Conservation (phyloP, 2,797 vertebrate genomes). For the Acipenser oxyrinchus region DNA sequence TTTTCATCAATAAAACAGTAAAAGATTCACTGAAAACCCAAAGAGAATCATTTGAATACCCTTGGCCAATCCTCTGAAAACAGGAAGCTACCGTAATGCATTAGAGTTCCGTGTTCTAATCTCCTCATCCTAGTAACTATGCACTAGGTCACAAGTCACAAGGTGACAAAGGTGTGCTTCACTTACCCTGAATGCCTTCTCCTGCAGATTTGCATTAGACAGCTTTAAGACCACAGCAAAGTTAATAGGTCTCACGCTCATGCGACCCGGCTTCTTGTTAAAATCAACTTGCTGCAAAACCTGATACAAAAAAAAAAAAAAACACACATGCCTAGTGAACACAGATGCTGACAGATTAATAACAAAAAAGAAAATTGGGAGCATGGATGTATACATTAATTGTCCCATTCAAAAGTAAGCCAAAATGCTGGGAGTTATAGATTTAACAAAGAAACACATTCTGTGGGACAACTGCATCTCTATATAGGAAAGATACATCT, state of each 20-base stretch:
- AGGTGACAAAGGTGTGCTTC: not conserved
- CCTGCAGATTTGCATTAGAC: constrained; percentile 79
- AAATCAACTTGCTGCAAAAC: constrained; percentile 91
- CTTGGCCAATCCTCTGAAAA: constrained; percentile 18
- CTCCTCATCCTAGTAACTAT: constrained; percentile 46
- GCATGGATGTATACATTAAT: too few relatives aligned
- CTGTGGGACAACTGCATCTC: too few relatives aligned
- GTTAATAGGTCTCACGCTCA: constrained; percentile 90
- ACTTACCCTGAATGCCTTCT: constrained; percentile 86
- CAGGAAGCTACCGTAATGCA: constrained; percentile 51
- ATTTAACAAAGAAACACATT: too few relatives aligned
- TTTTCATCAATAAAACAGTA: too few relatives aligned
- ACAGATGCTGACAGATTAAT: too few relatives aligned
- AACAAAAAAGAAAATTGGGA: too few relatives aligned
- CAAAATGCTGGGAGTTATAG: too few relatives aligned
- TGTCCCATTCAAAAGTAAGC: too few relatives aligned
- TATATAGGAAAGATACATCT: too few relatives aligned
- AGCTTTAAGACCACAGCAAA: constrained; percentile 90
- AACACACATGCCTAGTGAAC: not conserved
- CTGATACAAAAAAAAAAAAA: constrained; percentile 40
- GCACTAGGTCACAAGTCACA: constrained; percentile 8
- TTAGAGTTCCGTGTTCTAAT: constrained; percentile 38
- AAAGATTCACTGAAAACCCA: too few relatives aligned
- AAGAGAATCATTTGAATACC: too few relatives aligned
- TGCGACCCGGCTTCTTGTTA: constrained; percentile 85